phyloP scores from a whole-genome alignment of 1,140 invertebrate genomes.

The Trichoplusia ni region DNA sequence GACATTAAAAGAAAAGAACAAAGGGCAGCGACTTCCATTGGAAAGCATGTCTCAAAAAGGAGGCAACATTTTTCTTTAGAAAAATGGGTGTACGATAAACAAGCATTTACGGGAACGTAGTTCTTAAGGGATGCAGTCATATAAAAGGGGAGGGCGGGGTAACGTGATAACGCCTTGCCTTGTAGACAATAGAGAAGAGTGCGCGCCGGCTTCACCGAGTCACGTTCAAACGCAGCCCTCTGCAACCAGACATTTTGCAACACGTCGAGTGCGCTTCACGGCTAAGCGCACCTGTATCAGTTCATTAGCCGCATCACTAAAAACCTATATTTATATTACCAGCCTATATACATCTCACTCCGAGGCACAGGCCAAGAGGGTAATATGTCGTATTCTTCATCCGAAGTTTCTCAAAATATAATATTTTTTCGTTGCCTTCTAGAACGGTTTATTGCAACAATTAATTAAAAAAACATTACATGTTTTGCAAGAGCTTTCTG shows the following conservation, averaged over 20 bases:
- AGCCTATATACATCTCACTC: too few species aligned
- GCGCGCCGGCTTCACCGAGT: constrained; percentile 30
- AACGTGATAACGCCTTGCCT: constrained; percentile 47
- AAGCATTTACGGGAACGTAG: constrained; percentile 26
- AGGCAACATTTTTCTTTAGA: constrained; percentile 29
- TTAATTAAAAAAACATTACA: too few species aligned
- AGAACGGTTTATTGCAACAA: too few species aligned
- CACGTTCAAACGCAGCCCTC: constrained; percentile 37
- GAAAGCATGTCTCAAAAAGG: constrained; percentile 27
- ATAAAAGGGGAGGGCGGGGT: constrained; percentile 43
- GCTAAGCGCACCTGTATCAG: constrained; percentile 7
- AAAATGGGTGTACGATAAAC: constrained; percentile 31
- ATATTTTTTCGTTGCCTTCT: too few species aligned
- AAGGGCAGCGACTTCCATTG: constrained; percentile 15
- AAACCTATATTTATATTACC: background rate
- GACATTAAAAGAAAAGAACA: constrained; percentile 23
- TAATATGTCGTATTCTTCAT: too few species aligned
- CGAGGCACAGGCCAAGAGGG: too few species aligned
- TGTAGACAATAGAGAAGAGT: constrained; percentile 41
- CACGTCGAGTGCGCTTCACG: background rate
- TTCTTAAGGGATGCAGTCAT: constrained; percentile 43
- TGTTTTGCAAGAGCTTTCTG: too few species aligned
- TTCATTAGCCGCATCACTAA: background rate
- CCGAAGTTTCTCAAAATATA: too few species aligned
- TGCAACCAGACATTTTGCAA: background rate